phyloP scores from a whole-genome alignment of 2,888 invertebrate species.

The Dasysyrphus tricinctus region DNA sequence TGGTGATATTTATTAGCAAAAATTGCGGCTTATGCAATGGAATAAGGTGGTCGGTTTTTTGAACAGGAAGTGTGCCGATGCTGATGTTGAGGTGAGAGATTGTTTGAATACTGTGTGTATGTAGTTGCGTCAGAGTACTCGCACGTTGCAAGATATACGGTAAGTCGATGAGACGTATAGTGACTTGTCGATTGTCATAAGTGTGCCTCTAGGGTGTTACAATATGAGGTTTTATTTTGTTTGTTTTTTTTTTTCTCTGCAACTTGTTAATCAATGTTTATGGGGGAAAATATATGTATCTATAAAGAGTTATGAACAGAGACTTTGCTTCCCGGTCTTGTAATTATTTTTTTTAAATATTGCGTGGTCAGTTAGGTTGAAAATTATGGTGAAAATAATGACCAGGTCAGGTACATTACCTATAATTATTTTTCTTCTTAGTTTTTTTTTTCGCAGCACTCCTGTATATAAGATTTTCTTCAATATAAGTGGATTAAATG shows the following conservation, averaged over 20 bases:
- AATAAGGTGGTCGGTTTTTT: constrained; percentile 53
- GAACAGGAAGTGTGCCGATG: constrained; percentile 67
- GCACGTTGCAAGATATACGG: constrained; percentile 14
- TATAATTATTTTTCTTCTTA: neutral
- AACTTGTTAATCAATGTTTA: constrained; percentile 17
- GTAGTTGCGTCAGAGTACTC: constrained; percentile 58
- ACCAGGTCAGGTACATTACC: neutral
- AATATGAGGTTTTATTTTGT: constrained; percentile 20
- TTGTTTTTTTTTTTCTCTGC: neutral
- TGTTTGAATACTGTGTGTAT: constrained; percentile 21
- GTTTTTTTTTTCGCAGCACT: neutral
- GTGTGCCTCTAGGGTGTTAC: constrained; percentile 30
- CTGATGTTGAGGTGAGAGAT: constrained; percentile 41
- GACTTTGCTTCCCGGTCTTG: constrained; percentile 12
- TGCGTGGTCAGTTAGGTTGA: neutral
- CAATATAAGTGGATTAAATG: neutral
- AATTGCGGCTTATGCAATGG: constrained; percentile 64
- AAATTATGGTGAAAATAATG: neutral
- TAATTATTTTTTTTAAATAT: constrained; percentile 18
- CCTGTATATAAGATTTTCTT: no score
- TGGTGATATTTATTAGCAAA: constrained; percentile 70
- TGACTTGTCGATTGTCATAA: constrained; percentile 60
- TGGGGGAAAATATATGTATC: constrained; percentile 2
- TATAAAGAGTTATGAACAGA: neutral
- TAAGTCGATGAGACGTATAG: constrained; percentile 45